Evolutionary conservation across 2,888 invertebrate species (phyloP).

Genomic region (Plebejus argus): DNA sequence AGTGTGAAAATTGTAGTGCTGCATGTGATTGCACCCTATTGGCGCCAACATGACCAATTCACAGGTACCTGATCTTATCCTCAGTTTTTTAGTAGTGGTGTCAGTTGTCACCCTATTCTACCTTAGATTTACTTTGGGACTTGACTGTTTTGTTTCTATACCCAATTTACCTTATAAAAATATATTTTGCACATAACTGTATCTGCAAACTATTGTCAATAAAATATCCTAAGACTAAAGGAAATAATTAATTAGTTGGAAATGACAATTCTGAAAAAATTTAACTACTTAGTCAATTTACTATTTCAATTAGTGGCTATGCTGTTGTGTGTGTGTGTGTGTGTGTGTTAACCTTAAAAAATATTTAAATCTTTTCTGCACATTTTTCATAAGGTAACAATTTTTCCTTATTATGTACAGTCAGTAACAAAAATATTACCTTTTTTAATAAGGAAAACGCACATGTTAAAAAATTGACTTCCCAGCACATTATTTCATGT

Average conservation of each 20-base stretch:
- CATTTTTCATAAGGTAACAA: too few relatives aligned
- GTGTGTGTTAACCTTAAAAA: too few relatives aligned
- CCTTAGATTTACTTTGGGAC: neutral
- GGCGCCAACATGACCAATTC: constrained; percentile 81
- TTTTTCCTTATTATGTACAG: too few relatives aligned
- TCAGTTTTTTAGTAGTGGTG: constrained; percentile 25
- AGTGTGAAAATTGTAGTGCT: constrained; percentile 74
- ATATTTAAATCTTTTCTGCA: too few relatives aligned
- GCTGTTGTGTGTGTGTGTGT: too few relatives aligned
- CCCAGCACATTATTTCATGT: neutral
- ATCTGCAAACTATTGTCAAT: neutral
- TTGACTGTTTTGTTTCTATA: neutral
- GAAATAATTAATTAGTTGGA: neutral
- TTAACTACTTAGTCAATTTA: neutral
- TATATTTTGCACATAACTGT: neutral
- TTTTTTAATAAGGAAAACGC: too few relatives aligned
- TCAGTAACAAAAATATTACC: too few relatives aligned
- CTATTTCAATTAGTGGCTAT: neutral
- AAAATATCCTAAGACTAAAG: neutral
- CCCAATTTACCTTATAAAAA: neutral
- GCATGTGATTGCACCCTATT: constrained; percentile 73
- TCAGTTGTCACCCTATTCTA: constrained; percentile 20
- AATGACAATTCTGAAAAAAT: too few relatives aligned
- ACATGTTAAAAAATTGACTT: too few relatives aligned
- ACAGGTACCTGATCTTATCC: constrained; percentile 74